Percentiles rank a stretch among this genome's conserved stretches.
Conservation (phyloP, 2,797 vertebrate species). For the Notolabrus celidotus region DNA sequence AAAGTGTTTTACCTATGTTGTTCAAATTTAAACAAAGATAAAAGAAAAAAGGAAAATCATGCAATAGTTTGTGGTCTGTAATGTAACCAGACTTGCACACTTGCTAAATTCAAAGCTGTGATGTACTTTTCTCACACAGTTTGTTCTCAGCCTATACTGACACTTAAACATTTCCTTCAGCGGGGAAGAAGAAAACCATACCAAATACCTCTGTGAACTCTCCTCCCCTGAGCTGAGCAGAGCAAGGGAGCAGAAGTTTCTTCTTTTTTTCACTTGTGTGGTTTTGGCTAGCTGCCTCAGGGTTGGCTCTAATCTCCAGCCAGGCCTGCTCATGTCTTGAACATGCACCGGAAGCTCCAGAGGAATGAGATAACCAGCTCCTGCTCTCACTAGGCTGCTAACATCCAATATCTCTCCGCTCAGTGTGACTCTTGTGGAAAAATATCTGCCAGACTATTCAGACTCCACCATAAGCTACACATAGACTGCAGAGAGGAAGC, state of each 20-base stretch:
- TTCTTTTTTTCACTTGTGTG: conserved; percentile 14
- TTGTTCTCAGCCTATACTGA: neutral
- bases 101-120: neutral
- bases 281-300: conserved; percentile 33
- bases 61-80: neutral
- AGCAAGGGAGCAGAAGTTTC: conserved; percentile 4
- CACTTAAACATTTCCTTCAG: neutral
- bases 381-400: conserved; percentile 1
- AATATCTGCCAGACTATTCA: conserved; percentile 2
- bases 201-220: neutral
- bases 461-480: neutral
- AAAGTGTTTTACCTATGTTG: no score
- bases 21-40: no score
- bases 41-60: no score
- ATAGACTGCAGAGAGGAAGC: conserved; percentile 19
- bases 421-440: neutral
- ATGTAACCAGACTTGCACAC: conserved; percentile 5
- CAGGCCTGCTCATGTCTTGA: conserved; percentile 19
- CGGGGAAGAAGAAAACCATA: neutral
- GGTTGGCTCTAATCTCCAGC: conserved; percentile 30
- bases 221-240: neutral
- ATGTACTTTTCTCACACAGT: conserved; percentile 7
- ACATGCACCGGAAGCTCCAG: conserved; percentile 36
- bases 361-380: conserved; percentile 45
- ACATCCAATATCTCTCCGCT: neutral